Percentiles rank a stretch among this genome's conserved stretches.
Conservation (phyloP, 2,797 vertebrate genomes). For the Lycodopsis pacificus region DNA sequence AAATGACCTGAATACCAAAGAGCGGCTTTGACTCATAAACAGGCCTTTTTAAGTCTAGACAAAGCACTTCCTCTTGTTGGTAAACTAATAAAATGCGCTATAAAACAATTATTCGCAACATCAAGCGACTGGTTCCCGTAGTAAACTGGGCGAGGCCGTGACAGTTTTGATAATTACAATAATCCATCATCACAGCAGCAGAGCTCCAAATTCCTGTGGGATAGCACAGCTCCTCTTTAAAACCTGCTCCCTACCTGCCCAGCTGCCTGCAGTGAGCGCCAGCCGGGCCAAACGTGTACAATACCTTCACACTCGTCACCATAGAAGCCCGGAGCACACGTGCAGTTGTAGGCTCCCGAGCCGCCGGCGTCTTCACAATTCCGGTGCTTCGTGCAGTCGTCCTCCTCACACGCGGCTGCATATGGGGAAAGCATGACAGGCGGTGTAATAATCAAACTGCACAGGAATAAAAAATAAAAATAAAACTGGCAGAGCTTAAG, state of each 20-base stretch:
- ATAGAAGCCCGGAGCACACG: constrained; percentile 85
- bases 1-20: constrained; percentile 82
- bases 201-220: constrained; percentile 82
- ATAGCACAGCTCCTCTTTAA: constrained; percentile 72
- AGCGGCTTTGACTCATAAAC: constrained; percentile 81
- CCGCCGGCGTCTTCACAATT: constrained; percentile 81
- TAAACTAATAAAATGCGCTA: constrained; percentile 85
- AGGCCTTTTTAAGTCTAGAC: constrained; percentile 85
- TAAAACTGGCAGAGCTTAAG: constrained; percentile 8
- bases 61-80: constrained; percentile 86
- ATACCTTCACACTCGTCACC: constrained; percentile 88
- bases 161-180: constrained; percentile 83
- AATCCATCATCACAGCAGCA: constrained; percentile 79
- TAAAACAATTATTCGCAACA: constrained; percentile 84
- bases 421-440: constrained; percentile 10
- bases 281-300: constrained; percentile 21
- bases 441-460: constrained; percentile 20
- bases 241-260: constrained; percentile 71
- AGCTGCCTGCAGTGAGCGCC: constrained; percentile 47
- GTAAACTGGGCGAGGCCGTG: constrained; percentile 80
- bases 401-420: constrained; percentile 74
- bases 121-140: constrained; percentile 77
- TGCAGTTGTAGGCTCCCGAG: constrained; percentile 82
- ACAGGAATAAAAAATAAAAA: neutral
- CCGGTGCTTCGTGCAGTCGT: constrained; percentile 79